Evolutionary conservation across 2,888 invertebrate species (phyloP).

Genomic region (Pilophorus perplexus): DNA sequence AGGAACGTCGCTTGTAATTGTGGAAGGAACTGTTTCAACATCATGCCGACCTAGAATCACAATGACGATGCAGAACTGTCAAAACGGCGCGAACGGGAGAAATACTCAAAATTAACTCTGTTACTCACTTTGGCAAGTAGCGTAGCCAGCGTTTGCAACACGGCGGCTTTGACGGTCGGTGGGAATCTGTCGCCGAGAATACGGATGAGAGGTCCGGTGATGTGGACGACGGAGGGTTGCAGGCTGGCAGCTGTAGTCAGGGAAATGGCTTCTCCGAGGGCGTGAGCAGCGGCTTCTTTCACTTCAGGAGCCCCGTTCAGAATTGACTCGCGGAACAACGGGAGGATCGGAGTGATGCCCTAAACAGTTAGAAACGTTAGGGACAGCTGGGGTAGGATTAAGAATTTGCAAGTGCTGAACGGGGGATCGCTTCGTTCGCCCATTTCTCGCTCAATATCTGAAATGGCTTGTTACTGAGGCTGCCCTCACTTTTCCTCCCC

Average conservation of each 20-base stretch:
- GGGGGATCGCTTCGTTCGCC: too few relatives aligned
- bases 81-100: too few relatives aligned
- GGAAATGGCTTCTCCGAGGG: conserved; percentile 74
- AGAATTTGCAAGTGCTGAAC: too few relatives aligned
- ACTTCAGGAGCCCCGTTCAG: conserved; percentile 92
- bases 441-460: too few relatives aligned
- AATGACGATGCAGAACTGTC: too few relatives aligned
- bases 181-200: conserved; percentile 95
- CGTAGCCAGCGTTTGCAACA: conserved; percentile 87
- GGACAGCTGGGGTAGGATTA: neutral
- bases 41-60: conserved; percentile 75
- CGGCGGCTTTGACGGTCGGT: conserved; percentile 91
- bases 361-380: conserved; percentile 50
- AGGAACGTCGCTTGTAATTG: conserved; percentile 98
- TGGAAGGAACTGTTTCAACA: conserved; percentile 96
- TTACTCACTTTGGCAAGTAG: conserved; percentile 86
- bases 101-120: neutral
- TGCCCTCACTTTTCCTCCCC: too few relatives aligned
- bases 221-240: conserved; percentile 93
- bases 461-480: too few relatives aligned
- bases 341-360: conserved; percentile 89
- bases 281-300: conserved; percentile 92
- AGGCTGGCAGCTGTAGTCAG: conserved; percentile 82
- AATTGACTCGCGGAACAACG: conserved; percentile 94
- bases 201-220: conserved; percentile 96